A percentile compares a stretch with the other conserved stretches of the same genome.
These are phyloP conservation scores for Slavum lentiscoides DNA, from an alignment of 2,888 invertebrate species.

Conservation along the genomic window DNA sequence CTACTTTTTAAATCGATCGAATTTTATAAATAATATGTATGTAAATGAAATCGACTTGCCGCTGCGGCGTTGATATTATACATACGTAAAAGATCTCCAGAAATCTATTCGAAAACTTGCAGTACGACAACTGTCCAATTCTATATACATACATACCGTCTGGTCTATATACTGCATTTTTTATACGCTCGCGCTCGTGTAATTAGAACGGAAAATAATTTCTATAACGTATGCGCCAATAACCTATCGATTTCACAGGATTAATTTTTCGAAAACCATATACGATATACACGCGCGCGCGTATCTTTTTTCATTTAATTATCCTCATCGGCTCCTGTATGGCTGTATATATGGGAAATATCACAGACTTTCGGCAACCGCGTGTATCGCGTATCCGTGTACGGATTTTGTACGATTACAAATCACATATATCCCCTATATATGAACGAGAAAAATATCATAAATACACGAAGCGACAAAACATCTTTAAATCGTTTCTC, in stretches of 20 bases:
- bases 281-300: no score
- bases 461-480: no score
- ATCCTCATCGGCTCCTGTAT: not conserved
- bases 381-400: no score
- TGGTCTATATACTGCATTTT: no score
- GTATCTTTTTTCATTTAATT: not conserved
- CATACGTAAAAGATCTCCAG: not conserved
- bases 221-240: not conserved
- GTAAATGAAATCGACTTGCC: conserved; percentile 3
- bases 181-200: not conserved
- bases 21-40: not conserved
- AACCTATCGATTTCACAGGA: not conserved
- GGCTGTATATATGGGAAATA: no score
- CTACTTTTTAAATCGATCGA: not conserved
- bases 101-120: conserved; percentile 4
- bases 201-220: conserved; percentile 16
- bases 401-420: no score
- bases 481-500: no score
- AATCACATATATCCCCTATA: no score
- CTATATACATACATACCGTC: not conserved
- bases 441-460: no score
- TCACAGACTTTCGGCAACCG: no score
- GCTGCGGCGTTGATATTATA: not conserved
- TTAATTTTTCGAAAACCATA: not conserved
- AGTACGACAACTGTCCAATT: not conserved